Percentiles rank a stretch among this genome's conserved stretches.
Evolutionary conservation across 2,797 vertebrate genomes (phyloP).

Genomic region (Notolabrus celidotus): DNA sequence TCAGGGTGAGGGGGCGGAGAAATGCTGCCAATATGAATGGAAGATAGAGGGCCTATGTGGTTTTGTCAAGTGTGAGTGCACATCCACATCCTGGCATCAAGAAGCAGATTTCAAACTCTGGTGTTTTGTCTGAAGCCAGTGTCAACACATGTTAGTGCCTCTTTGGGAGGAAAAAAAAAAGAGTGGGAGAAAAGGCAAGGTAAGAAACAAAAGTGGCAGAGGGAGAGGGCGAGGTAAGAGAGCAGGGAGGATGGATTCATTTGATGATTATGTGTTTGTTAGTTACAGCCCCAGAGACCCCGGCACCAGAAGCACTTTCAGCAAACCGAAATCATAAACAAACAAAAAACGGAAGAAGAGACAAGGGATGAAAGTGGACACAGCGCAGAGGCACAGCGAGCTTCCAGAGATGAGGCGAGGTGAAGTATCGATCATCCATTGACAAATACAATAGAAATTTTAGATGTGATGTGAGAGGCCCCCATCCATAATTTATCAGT

Average conservation of each 20-base stretch:
- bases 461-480: conserved; percentile 90
- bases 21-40: conserved; percentile 55
- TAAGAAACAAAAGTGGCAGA: conserved; percentile 43
- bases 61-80: conserved; percentile 65
- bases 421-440: conserved; percentile 93
- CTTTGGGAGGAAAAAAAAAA: conserved; percentile 58
- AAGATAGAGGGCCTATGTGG: conserved; percentile 61
- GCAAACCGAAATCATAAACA: conserved; percentile 78
- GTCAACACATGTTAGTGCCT: conserved; percentile 69
- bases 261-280: conserved; percentile 78
- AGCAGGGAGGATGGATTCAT: conserved; percentile 69
- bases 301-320: conserved; percentile 57
- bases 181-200: conserved; percentile 40
- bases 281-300: conserved; percentile 66
- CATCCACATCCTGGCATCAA: conserved; percentile 66
- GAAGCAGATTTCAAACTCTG: conserved; percentile 55
- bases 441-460: conserved; percentile 96
- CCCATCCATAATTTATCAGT: conserved; percentile 95
- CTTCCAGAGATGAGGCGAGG: conserved; percentile 89
- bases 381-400: conserved; percentile 59
- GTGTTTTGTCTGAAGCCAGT: conserved; percentile 58
- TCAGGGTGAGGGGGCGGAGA: conserved; percentile 49
- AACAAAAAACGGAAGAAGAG: conserved; percentile 71
- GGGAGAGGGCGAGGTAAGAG: conserved; percentile 42
- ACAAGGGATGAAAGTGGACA: conserved; percentile 73